A percentile compares a stretch with the other conserved stretches of the same genome.
Conservation (phyloP, 1,140 invertebrate genomes). For the Drosophila orosa region DNA sequence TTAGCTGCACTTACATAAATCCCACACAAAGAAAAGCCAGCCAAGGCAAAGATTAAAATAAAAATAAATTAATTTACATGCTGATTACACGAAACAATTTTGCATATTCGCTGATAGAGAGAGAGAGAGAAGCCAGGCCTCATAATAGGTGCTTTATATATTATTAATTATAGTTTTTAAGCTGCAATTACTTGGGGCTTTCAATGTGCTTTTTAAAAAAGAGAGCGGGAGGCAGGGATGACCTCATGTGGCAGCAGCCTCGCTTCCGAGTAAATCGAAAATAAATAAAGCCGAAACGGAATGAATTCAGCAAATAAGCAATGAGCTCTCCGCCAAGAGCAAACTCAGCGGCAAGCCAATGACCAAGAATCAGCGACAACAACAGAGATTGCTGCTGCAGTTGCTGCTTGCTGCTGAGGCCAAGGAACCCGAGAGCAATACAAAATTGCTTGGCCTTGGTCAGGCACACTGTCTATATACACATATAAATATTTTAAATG, state of each 20-base stretch:
- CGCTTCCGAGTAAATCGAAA: constrained; percentile 58
- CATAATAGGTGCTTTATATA: constrained; percentile 33
- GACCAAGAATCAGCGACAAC: constrained; percentile 76
- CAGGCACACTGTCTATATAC: constrained; percentile 64
- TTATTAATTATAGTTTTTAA: constrained; percentile 54
- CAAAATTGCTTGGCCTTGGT: constrained; percentile 80
- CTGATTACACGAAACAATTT: constrained; percentile 19
- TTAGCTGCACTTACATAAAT: constrained; percentile 27
- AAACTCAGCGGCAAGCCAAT: constrained; percentile 67
- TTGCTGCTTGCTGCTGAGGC: constrained; percentile 47
- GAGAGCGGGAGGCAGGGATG: not conserved
- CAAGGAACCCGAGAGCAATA: constrained; percentile 78
- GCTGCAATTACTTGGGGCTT: constrained; percentile 32
- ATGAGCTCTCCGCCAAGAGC: constrained; percentile 32
- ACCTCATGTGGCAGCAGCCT: constrained; percentile 45
- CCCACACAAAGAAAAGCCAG: constrained; percentile 26
- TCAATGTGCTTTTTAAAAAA: constrained; percentile 7
- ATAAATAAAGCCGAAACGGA: constrained; percentile 68
- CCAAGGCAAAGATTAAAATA: constrained; percentile 33
- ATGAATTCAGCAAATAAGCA: constrained; percentile 81
- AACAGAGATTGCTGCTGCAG: constrained; percentile 48
- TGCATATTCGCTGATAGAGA: constrained; percentile 20
- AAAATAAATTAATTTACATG: constrained; percentile 49
- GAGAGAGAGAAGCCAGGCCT: not conserved
- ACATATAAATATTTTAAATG: constrained; percentile 79